Conservation (phyloP, 2,888 invertebrate genomes). For the Quadriops clusia region DNA sequence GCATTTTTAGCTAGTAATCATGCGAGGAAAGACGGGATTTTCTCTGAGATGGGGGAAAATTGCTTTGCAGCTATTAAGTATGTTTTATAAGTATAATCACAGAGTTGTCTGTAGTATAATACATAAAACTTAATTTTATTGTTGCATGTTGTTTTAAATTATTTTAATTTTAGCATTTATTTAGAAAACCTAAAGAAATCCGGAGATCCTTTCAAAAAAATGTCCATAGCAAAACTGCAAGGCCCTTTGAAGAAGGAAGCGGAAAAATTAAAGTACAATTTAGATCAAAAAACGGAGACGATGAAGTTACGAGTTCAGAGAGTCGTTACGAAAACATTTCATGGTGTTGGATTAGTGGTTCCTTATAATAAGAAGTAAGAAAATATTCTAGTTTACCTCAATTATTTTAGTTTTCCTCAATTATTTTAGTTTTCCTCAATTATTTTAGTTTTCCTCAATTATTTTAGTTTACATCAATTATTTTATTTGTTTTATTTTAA, state of each 20-base stretch:
- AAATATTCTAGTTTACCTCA: slow-evolving; percentile 4
- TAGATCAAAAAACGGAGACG: slow-evolving; percentile 44
- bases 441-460: slow-evolving; percentile 3
- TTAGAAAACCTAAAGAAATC: slow-evolving; percentile 45
- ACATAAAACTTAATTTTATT: slow-evolving; percentile 1
- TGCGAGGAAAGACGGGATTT: slow-evolving; percentile 52
- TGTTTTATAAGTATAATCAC: slow-evolving; percentile 30
- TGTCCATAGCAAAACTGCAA: slow-evolving; percentile 46
- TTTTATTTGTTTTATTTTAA: slow-evolving; percentile 9
- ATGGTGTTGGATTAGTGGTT: slow-evolving; percentile 74
- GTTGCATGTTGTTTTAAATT: slow-evolving; percentile 9
- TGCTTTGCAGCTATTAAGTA: slow-evolving; percentile 71
- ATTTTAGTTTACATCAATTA: slow-evolving; percentile 1
- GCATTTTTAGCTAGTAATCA: slow-evolving; percentile 69
- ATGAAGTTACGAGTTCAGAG: slow-evolving; percentile 51
- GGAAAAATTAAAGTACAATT: slow-evolving; percentile 43
- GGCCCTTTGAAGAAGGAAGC: slow-evolving; percentile 52
- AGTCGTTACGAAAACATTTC: slow-evolving; percentile 61
- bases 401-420: background rate
- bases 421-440: slow-evolving; percentile 1
- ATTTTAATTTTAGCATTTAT: slow-evolving; percentile 35
- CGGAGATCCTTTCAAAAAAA: slow-evolving; percentile 50
- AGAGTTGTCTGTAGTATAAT: background rate
- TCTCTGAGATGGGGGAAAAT: slow-evolving; percentile 64
- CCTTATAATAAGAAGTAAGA: slow-evolving; percentile 60